phyloP scores from a whole-genome alignment of 37 sponge, comb jelly and placozoan species.

The Crambe crambe region DNA sequence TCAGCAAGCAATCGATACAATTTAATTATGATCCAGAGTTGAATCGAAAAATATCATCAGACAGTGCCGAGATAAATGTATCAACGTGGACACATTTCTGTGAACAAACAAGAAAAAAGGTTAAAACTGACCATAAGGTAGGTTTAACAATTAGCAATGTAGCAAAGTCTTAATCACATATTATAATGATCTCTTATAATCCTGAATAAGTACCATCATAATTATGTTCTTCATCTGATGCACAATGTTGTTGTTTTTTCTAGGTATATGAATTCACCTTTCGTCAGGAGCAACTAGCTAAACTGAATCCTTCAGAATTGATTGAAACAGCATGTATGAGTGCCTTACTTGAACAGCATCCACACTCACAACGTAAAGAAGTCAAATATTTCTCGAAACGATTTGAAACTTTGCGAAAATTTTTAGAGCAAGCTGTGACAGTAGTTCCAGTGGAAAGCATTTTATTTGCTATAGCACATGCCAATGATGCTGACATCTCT shows the following conservation, averaged over 20 bases:
- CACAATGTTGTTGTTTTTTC: too few species aligned
- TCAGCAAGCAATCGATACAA: slow-evolving; percentile 22
- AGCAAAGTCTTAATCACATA: too few species aligned
- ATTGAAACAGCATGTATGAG: slow-evolving; percentile 46
- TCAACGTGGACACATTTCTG: slow-evolving; percentile 21
- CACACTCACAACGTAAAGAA: neutral
- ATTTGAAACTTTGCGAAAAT: slow-evolving; percentile 5
- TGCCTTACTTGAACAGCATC: slow-evolving; percentile 57
- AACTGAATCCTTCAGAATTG: slow-evolving; percentile 48
- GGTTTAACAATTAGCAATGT: too few species aligned
- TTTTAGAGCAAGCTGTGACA: slow-evolving; percentile 47
- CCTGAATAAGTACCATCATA: too few species aligned
- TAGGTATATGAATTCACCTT: slow-evolving; percentile 24
- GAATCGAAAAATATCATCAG: neutral
- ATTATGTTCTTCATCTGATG: too few species aligned
- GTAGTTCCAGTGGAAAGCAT: slow-evolving; percentile 66
- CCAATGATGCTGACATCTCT: neutral
- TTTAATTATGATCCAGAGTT: slow-evolving; percentile 21
- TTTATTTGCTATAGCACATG: slow-evolving; percentile 33
- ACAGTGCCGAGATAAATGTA: slow-evolving; percentile 10
- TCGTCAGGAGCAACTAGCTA: slow-evolving; percentile 62
- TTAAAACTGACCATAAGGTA: slow-evolving; percentile 16
- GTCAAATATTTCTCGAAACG: slow-evolving; percentile 7
- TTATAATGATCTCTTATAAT: too few species aligned
- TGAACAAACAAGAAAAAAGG: slow-evolving; percentile 1